These are phyloP conservation scores for Pica pica DNA, from an alignment of 2,113 vertebrate species.

Conservation along the genomic window DNA sequence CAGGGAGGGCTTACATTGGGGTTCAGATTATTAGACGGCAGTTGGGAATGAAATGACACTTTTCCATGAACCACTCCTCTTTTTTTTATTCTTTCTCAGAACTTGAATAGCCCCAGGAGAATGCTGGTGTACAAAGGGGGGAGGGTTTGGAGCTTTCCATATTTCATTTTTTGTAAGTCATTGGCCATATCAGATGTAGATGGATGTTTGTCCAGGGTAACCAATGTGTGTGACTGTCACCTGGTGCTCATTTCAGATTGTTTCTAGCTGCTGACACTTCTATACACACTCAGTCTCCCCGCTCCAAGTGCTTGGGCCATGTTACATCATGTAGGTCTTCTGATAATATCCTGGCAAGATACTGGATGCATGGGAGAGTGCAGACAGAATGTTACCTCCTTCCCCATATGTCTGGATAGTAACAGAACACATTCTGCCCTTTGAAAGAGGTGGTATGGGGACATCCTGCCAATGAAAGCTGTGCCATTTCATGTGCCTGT, in stretches of 20 bases:
- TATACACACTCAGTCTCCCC: rapidly evolving
- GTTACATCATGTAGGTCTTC: rapidly evolving
- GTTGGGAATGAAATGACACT: background rate
- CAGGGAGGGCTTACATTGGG: background rate
- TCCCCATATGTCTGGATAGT: rapidly evolving
- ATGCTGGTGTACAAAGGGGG: background rate
- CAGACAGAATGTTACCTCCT: background rate
- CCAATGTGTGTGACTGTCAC: background rate
- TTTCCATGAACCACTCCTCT: background rate
- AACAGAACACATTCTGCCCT: background rate
- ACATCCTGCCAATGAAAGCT: background rate
- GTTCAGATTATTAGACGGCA: background rate
- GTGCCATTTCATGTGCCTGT: background rate
- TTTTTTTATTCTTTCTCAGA: background rate
- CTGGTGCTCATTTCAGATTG: rapidly evolving
- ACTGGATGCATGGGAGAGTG: rapidly evolving
- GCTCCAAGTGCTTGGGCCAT: rapidly evolving
- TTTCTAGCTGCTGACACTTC: background rate
- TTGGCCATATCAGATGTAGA: rapidly evolving
- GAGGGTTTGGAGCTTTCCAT: background rate
- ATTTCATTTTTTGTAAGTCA: background rate
- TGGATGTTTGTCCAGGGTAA: background rate
- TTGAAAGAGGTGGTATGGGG: background rate
- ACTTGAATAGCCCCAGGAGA: background rate
- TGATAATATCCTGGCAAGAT: background rate